Conservation (phyloP, 2,888 invertebrate species). For the Hirtodrosophila histrioides region DNA sequence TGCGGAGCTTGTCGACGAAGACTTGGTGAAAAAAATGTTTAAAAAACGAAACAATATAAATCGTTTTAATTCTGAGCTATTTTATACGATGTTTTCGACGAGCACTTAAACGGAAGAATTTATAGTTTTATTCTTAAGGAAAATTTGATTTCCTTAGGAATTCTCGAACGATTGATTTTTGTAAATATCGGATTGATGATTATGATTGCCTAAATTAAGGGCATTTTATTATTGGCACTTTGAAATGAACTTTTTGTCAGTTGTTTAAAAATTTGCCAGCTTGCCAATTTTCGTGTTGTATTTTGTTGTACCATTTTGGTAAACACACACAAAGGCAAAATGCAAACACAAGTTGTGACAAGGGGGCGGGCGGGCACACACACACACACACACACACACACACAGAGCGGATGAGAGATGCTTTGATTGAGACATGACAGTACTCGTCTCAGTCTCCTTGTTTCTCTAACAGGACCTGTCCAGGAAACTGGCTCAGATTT, state of each 20-base stretch:
- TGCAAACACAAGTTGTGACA: constrained; percentile 27
- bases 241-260: not conserved
- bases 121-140: too few species aligned
- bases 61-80: too few species aligned
- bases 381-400: not conserved
- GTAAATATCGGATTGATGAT: not conserved
- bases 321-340: constrained; percentile 30
- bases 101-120: too few species aligned
- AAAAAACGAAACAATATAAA: too few species aligned
- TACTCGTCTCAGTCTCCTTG: not conserved
- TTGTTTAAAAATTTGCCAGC: constrained; percentile 64
- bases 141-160: too few species aligned
- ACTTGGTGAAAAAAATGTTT: too few species aligned
- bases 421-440: constrained; percentile 66
- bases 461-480: not conserved
- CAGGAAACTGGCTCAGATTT: constrained; percentile 46
- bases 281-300: constrained; percentile 50
- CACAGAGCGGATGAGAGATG: constrained; percentile 6
- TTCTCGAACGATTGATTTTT: too few species aligned
- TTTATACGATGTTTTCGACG: too few species aligned
- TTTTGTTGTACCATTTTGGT: constrained; percentile 45
- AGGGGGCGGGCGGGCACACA: not conserved
- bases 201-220: constrained; percentile 1
- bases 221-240: constrained; percentile 14
- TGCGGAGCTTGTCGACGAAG: too few species aligned